phyloP scores from a whole-genome alignment of 2,797 vertebrate genomes.

The Labroides dimidiatus region DNA sequence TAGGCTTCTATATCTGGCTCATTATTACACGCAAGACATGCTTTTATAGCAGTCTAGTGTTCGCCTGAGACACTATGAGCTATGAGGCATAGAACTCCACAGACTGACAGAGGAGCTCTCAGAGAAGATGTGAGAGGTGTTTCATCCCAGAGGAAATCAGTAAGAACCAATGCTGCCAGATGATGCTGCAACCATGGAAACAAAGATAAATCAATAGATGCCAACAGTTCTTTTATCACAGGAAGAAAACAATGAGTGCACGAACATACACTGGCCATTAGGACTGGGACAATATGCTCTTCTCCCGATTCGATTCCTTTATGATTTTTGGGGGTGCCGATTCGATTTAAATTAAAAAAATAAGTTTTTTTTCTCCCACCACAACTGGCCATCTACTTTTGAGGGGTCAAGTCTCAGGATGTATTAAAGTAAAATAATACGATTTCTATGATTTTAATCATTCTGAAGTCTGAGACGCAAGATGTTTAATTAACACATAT shows the following conservation, averaged over 20 bases:
- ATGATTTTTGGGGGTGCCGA: too few species aligned
- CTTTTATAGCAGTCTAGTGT: constrained; percentile 10
- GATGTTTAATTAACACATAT: too few species aligned
- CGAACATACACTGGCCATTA: background rate
- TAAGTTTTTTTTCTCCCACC: too few species aligned
- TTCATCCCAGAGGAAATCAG: constrained; percentile 71
- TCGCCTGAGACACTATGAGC: constrained; percentile 8
- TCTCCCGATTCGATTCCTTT: too few species aligned
- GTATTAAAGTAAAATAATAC: too few species aligned
- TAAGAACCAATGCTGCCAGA: constrained; percentile 37
- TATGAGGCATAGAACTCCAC: constrained; percentile 26
- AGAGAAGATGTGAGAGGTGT: constrained; percentile 32
- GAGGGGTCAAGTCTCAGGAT: background rate
- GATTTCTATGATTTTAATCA: background rate
- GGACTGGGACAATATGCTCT: too few species aligned
- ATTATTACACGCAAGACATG: background rate
- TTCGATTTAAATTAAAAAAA: too few species aligned
- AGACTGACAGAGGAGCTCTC: constrained; percentile 31
- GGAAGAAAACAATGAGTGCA: constrained; percentile 13
- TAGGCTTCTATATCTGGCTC: background rate
- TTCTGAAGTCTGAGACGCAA: background rate
- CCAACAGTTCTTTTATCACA: constrained; percentile 35
- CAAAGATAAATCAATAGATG: constrained; percentile 61
- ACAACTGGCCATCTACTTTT: background rate
- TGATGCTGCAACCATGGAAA: constrained; percentile 66